Base-by-base conservation (phyloP, 2,797 vertebrate species). In the Spinibarbus caldwelli region DNA sequence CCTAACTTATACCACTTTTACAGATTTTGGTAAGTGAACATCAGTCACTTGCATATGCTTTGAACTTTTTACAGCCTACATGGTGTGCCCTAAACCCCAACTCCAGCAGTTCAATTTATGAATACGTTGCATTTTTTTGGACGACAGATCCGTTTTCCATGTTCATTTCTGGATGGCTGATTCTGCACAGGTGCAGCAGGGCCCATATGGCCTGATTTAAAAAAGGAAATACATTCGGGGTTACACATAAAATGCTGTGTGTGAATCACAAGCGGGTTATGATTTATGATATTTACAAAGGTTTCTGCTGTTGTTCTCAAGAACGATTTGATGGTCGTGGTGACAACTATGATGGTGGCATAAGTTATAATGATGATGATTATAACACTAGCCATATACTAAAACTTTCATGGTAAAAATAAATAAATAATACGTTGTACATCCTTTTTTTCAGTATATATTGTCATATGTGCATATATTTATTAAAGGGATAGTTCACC, bases 151-250 rank as follows among this genome's bases (percentile, higher is more conserved):
- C 1, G 3, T n/a, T 45, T 34, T 64, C 26, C 3, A 11, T 52
- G n/a, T 31, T 64, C 15, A 64, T 62, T 29, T 19, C 29, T 66
- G 62, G 72, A 68, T 67, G 57, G 59, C 59, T 67, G 72, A 83
- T 47, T 67, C 57, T 38, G 45, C 82, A 52, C 45, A 76, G 59
- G 59, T 83, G 59, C 43, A 36, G 59, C 23, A 66, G 21, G 5
- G 62, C 31, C 59, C 82, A 84, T 68, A 67, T 68, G 62, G 47
- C n/a, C 15, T 38, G 34, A 84, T 67, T 77, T 77, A 76, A 67
- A 77, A 67, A 54, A 83, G 3, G 23, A 7, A 67, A 67, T 54
- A 11, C 2, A 6, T 54, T 38, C 0, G 67, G 62, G 6, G 72
- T 77, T 52, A 41, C 10, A 43, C 5, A 6, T 75, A 52, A 66